Evolutionary conservation across 2,888 invertebrate species (phyloP), one percentile per base, ranked within the genome.

Genomic region (Caenorhabditis japonica): DNA sequence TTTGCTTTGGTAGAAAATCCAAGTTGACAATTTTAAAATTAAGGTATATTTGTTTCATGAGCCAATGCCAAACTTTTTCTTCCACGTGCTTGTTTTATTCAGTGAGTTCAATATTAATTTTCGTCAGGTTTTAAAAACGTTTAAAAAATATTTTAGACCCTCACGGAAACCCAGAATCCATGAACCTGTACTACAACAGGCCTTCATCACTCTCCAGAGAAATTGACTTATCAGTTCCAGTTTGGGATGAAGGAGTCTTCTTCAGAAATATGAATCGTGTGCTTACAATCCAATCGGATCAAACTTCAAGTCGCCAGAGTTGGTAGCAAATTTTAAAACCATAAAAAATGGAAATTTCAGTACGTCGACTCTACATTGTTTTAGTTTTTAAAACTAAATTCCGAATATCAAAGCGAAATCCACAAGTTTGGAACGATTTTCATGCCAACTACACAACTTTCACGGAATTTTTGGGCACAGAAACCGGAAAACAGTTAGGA

Each of bases 241-340:
- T 73, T 21, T 83, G 83, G 83, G 83, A 83, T 43, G 83, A 83
- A 46, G 83, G 83, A 25, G 83, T 82, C 7, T 83, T 82, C 60
- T 81, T 81, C 71, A 60, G 81, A 33, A 81, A 80, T 27, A 83
- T 83, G 72, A 83, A 83, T 55, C 58, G 83, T 52, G 81, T 83
- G 13, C 41, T 83, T 25, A 83, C 83, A 7, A 79, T 82, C 49
- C 80, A 82, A 46, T 81, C 80, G 8, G 83, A 83, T 72, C 77
- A 83, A 55, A 69, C 75, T 8, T 79, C 79, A 4, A 78, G 80
- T 4, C 52, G 75, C 53, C 79, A 81, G 19, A 75, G 82, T 80
- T 25, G 36, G 33, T 23, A 19, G 12, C 17, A 12, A 13, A 39
- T 3, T 36, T 27, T 1, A 38, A 25, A 12, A 1, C 30, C 19